Evolutionary conservation across 53 echinoderm and acorn worm genomes (phyloP).

Genomic region (Pentamera pediparva): DNA sequence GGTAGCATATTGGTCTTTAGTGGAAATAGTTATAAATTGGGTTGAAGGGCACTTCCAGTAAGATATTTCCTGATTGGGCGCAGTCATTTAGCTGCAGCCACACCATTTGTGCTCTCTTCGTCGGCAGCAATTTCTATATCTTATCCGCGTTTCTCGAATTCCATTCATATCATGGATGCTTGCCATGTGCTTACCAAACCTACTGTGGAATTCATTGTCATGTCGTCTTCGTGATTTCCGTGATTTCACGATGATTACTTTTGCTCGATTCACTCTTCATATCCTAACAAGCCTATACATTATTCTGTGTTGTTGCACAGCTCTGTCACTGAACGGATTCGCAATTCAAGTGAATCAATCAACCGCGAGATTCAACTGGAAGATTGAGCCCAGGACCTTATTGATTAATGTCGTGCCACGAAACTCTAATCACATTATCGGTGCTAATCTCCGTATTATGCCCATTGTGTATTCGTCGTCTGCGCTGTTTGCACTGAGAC

Average conservation of each 20-base stretch:
- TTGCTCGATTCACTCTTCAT: not conserved
- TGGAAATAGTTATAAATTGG: too few species aligned
- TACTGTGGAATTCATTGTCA: not conserved
- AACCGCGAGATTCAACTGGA: not conserved
- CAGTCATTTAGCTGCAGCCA: not conserved
- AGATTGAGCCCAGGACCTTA: not conserved
- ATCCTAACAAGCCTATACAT: not conserved
- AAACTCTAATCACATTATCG: not conserved
- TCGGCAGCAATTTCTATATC: too few species aligned
- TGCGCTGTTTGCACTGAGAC: not conserved
- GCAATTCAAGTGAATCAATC: not conserved
- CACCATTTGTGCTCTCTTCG: not conserved
- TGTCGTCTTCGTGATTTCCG: not conserved
- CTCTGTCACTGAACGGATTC: not conserved
- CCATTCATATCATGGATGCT: too few species aligned
- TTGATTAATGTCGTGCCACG: not conserved
- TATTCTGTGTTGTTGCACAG: not conserved
- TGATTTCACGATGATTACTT: not conserved
- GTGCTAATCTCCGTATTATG: not conserved
- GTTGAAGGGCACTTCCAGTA: not conserved
- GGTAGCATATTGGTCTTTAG: too few species aligned
- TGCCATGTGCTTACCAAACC: too few species aligned
- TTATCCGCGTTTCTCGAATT: too few species aligned
- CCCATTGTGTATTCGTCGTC: not conserved
- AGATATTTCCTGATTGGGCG: not conserved